Evolutionary conservation across 1,140 invertebrate genomes (phyloP), one percentile per base, ranked within the genome.

Genomic region (Helicoverpa armigera): DNA sequence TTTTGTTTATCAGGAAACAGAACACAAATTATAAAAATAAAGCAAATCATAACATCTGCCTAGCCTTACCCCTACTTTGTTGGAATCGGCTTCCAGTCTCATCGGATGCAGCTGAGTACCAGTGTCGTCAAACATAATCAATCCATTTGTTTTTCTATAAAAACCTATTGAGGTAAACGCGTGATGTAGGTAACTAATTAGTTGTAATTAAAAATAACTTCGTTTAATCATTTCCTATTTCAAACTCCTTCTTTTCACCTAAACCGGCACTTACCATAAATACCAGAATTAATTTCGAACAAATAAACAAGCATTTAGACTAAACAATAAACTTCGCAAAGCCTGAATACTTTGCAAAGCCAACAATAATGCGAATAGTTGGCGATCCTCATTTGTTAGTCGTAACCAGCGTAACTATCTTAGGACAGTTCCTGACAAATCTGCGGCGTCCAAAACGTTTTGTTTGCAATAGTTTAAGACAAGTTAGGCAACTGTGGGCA

Each of bases 401-500:
- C 80, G 35, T 14, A 63, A 14, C 60, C 60, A 76, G 16, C 65
- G 61, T 88, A 87, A 88, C 84, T 85, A 80, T 81, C 79, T 86
- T 43, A 82, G 76, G 77, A 77, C 76, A 67, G 31, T 72, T 65
- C 81, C 86, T 90, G 87, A 93, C 90, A 92, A 93, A 93, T 93
- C 88, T 87, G 90, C 79, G 87, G 88, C 78, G 72, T 89, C 86
- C 79, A 65, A 23, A 87, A 82, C 85, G 87, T 88, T 92, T 86
- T 87, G 88, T 92, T 91, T 86, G 85, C 87, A 75, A 88, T 90
- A 93, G 90, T 93, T 94, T 89, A 87, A 91, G 87, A 89, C 86
- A 87, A 89, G 88, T 89, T 88, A 87, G 85, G 86, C 84, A 86
- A 79, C 76, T 65, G 80, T 75, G 83, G 78, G 86, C 90, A 94